phyloP scores from a whole-genome alignment of 2,888 invertebrate genomes.

The Hedychridium roseum region DNA sequence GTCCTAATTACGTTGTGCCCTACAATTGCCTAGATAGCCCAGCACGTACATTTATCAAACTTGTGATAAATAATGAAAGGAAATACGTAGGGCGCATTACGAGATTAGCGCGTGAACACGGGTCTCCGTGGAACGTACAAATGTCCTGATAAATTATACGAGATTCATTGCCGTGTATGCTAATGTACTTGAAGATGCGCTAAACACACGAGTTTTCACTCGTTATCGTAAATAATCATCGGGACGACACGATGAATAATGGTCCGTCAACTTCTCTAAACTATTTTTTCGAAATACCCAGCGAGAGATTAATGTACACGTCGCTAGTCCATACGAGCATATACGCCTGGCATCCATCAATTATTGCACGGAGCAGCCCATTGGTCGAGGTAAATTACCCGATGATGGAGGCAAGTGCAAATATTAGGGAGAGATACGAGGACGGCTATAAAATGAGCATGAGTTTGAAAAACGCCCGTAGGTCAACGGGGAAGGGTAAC shows the following conservation, averaged over 20 bases:
- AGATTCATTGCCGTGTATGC: not conserved
- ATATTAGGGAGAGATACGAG: constrained; percentile 17
- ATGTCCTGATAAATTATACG: not conserved
- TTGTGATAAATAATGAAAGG: not conserved
- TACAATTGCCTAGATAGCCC: too few relatives aligned
- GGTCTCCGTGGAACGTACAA: not conserved
- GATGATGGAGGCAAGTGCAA: not conserved
- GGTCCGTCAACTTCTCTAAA: constrained; percentile 34
- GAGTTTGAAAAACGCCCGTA: too few relatives aligned
- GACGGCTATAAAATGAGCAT: constrained; percentile 12
- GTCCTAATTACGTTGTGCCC: too few relatives aligned
- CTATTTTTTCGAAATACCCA: constrained; percentile 24
- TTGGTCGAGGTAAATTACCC: constrained; percentile 6
- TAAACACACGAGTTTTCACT: constrained; percentile 7
- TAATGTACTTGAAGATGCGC: not conserved
- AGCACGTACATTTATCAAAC: too few relatives aligned
- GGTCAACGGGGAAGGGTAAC: too few relatives aligned
- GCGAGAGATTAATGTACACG: constrained; percentile 33
- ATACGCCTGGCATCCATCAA: constrained; percentile 28
- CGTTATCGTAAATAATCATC: constrained; percentile 39
- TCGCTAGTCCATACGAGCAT: constrained; percentile 11
- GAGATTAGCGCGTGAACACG: not conserved
- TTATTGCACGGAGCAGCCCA: constrained; percentile 17
- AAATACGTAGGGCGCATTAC: not conserved
- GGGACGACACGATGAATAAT: constrained; percentile 34